Base-by-base conservation (phyloP, 1,140 invertebrate species). In the Tenebrio molitor region DNA sequence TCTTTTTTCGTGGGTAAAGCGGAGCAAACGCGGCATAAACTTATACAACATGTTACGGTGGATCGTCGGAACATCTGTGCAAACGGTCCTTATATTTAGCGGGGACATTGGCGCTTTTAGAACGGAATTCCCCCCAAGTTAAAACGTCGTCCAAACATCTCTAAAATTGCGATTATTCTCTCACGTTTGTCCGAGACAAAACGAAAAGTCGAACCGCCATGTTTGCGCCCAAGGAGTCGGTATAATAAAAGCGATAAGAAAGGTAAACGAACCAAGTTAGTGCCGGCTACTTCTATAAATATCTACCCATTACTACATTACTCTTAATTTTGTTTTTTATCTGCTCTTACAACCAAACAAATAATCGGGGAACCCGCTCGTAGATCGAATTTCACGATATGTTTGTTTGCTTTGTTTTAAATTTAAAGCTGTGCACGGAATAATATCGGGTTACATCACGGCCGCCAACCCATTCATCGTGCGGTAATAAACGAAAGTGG, bases 61-160 rank as follows among this genome's bases (percentile, higher is more conserved):
- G 16, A 7, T 8, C 19, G 34, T 66, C 29, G 36, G 50, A 66
- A 66, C 64, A 66, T 66, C 50, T 58, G 50, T 58, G 39, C 25
- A 66, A 29, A 44, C 23, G 16, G 10, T 23, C 19, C 6, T 66
- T 66, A 66, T 44, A 66, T 66, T 66, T 66, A 66, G 64, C 21
- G 34, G 12, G n/a, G 14, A 44, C 64, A 66, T 66, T 66, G 44
- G 36, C 64, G 42, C 64, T 42, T 66, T 66, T 66, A 66, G 64
- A 66, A 66, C 42, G 64, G 64, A 66, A 66, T 66, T 66, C 64
- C 64, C 64, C 50, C 50, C 21, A 58, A 58, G 50, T 29, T 29
- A 29, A 29, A 29, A 29, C 25, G 25, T 58, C 50, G 50, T 58
- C 50, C 50, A 58, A 58, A 25, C 50, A 58, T 58, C 50, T 58